Percentiles rank a stretch among this genome's conserved stretches.
Conservation (phyloP, 2,797 vertebrate genomes). For the Astyanax mexicanus region DNA sequence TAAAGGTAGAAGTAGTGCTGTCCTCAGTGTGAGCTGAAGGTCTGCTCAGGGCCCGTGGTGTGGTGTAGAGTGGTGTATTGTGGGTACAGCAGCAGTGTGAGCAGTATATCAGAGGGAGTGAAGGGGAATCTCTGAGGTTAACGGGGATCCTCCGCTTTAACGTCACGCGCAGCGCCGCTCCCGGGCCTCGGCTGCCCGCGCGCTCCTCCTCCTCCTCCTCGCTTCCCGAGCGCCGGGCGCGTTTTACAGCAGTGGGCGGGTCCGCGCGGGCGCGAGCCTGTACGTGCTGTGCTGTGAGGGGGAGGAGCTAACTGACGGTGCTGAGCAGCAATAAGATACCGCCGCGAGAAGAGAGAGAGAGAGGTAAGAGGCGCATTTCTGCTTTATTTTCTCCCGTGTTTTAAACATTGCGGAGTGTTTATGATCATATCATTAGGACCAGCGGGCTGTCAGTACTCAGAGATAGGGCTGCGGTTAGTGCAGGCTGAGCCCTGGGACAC, state of each 20-base stretch:
- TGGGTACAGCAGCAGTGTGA: conserved; percentile 39
- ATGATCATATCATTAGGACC: background rate
- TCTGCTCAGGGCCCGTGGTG: conserved; percentile 55
- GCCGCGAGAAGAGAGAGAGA: conserved; percentile 62
- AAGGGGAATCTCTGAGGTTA: conserved; percentile 51
- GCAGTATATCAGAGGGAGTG: too few relatives aligned
- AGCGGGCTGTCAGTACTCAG: background rate
- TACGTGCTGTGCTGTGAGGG: conserved; percentile 48
- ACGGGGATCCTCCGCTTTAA: conserved; percentile 60
- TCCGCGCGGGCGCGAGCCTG: conserved; percentile 58
- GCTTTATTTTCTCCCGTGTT: conserved; percentile 50
- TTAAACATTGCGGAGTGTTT: background rate
- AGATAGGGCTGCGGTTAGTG: background rate
- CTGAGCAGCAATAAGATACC: conserved; percentile 72
- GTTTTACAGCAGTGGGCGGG: conserved; percentile 63
- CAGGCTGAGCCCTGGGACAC: conserved; percentile 58
- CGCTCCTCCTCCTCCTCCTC: conserved; percentile 1
- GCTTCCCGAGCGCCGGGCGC: conserved; percentile 36
- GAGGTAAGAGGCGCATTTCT: conserved; percentile 75
- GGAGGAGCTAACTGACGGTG: conserved; percentile 78
- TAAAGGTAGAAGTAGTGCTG: background rate
- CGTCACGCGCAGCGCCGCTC: conserved; percentile 60
- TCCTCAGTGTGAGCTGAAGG: conserved; percentile 57
- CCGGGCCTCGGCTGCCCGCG: conserved; percentile 37
- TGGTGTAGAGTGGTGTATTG: background rate